These are phyloP conservation scores for Neodiprion virginianus DNA, from an alignment of 1,140 invertebrate species.

Conservation along the genomic window DNA sequence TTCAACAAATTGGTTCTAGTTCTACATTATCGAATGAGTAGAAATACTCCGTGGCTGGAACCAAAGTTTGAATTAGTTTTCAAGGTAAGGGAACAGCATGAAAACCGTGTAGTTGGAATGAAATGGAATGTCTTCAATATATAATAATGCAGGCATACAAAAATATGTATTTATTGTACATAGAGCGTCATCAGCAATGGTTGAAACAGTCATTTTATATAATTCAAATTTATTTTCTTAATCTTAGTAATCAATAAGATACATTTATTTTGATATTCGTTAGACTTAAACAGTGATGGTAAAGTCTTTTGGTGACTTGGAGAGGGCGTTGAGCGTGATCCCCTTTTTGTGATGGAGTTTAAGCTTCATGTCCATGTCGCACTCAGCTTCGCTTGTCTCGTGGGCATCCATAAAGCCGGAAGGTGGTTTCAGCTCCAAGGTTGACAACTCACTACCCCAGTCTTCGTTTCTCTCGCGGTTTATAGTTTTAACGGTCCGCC, in stretches of 20 bases:
- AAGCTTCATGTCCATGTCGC: conserved; percentile 58
- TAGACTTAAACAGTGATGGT: conserved; percentile 59
- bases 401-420: conserved; percentile 57
- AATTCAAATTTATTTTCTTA: not conserved
- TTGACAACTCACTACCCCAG: conserved; percentile 56
- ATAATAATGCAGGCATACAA: not conserved
- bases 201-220: not conserved
- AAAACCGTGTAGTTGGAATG: too few species aligned
- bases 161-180: conserved; percentile 8
- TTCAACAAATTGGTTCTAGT: too few species aligned
- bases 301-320: conserved; percentile 58
- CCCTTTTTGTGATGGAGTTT: conserved; percentile 50
- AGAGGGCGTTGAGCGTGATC: conserved; percentile 46
- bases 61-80: too few species aligned
- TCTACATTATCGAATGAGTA: too few species aligned
- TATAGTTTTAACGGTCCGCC: conserved; percentile 28
- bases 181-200: not conserved
- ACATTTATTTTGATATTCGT: conserved; percentile 44
- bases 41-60: too few species aligned
- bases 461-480: conserved; percentile 39
- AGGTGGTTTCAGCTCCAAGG: conserved; percentile 56
- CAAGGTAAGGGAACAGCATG: too few species aligned
- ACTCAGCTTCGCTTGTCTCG: conserved; percentile 60
- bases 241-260: not conserved
- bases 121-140: not conserved